A percentile compares a stretch with the other conserved stretches of the same genome.
Conservation (phyloP, 1,140 invertebrate species). For the Drosophila sturtevanti region DNA sequence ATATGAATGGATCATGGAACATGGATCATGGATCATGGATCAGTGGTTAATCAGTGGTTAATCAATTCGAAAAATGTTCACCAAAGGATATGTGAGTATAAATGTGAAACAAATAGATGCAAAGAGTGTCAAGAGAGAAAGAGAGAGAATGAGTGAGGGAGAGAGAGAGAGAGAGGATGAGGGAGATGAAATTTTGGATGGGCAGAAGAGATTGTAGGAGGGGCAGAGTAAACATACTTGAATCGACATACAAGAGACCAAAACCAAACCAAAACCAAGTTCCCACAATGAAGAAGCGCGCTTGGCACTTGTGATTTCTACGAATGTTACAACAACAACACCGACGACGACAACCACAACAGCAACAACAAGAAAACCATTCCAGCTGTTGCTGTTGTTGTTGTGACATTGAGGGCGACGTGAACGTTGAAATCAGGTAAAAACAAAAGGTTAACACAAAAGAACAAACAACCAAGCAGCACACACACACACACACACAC, state of each 20-base stretch:
- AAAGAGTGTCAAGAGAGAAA: neutral
- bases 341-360: constrained; percentile 35
- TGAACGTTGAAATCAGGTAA: constrained; percentile 74
- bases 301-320: constrained; percentile 79
- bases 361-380: constrained; percentile 22
- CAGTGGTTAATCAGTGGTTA: no score
- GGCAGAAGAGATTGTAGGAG: constrained; percentile 13
- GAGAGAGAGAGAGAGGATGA: neutral
- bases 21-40: no score
- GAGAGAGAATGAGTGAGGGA: neutral
- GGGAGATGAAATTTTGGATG: neutral
- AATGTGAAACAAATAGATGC: constrained; percentile 50
- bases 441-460: constrained; percentile 80
- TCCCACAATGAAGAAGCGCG: constrained; percentile 77
- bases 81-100: constrained; percentile 69
- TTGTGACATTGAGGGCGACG: constrained; percentile 80
- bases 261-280: constrained; percentile 54
- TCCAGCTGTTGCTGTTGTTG: constrained; percentile 50
- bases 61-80: constrained; percentile 22
- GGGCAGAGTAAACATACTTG: constrained; percentile 41
- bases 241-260: constrained; percentile 8
- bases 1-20: constrained; percentile 10
- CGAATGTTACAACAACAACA: constrained; percentile 76
- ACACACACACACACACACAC: constrained; percentile 13
- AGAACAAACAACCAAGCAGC: constrained; percentile 74